Conservation (phyloP, 1,140 invertebrate genomes). For the Rhyzopertha dominica region DNA sequence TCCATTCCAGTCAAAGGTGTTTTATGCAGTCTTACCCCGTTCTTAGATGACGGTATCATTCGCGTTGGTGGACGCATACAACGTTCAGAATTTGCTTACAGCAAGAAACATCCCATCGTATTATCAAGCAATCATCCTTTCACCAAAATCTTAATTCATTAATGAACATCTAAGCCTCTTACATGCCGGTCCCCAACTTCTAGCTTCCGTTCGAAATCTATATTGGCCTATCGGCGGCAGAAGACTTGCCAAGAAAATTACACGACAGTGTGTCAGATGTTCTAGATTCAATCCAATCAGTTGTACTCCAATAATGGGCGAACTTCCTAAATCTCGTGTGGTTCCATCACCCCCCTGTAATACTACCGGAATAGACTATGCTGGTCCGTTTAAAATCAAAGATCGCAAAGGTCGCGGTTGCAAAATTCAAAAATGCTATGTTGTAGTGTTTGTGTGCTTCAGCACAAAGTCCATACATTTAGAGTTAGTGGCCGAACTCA, state of each 20-base stretch:
- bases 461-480: constrained; percentile 36
- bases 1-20: too few species aligned
- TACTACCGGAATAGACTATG: constrained; percentile 36
- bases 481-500: constrained; percentile 31
- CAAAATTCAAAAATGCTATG: constrained; percentile 24
- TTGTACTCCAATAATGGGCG: constrained; percentile 31
- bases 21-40: constrained; percentile 4
- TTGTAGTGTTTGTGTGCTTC: constrained; percentile 35
- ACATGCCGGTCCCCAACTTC: constrained; percentile 24
- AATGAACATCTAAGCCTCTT: constrained; percentile 28
- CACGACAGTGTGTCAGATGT: constrained; percentile 17
- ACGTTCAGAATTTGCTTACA: background rate
- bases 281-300: constrained; percentile 12
- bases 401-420: constrained; percentile 23
- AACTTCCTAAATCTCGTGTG: constrained; percentile 35
- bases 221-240: constrained; percentile 17
- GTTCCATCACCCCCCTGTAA: constrained; percentile 30
- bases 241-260: constrained; percentile 17
- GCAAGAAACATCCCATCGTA: constrained; percentile 12
- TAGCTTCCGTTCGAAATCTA: background rate
- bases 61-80: constrained; percentile 3
- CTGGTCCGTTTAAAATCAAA: constrained; percentile 32
- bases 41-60: constrained; percentile 7
- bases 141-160: constrained; percentile 11
- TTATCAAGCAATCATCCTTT: constrained; percentile 1